These are phyloP conservation scores for Hedya salicella DNA, from an alignment of 2,888 invertebrate species.

Conservation along the genomic window DNA sequence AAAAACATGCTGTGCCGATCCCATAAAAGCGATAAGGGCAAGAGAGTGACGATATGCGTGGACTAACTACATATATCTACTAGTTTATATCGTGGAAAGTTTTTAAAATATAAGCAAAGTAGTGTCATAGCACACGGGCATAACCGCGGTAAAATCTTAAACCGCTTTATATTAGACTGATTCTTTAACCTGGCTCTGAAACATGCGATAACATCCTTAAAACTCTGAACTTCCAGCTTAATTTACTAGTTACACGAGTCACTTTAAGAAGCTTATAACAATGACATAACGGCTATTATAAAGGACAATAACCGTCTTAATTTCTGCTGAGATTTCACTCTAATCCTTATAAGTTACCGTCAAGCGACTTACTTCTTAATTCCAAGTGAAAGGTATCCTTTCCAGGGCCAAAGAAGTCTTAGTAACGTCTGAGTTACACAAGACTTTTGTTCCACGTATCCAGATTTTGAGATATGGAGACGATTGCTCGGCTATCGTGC, in stretches of 20 bases:
- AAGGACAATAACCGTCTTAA: constrained; percentile 7
- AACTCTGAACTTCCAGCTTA: not conserved
- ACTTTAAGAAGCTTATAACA: constrained; percentile 20
- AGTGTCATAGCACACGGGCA: no score
- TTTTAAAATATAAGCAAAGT: no score
- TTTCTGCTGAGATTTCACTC: constrained; percentile 29
- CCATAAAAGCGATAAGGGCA: no score
- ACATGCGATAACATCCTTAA: no score
- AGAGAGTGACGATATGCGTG: no score
- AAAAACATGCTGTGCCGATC: no score
- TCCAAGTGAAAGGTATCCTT: constrained; percentile 46
- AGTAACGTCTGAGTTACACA: constrained; percentile 52
- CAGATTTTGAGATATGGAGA: constrained; percentile 14
- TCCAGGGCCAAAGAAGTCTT: constrained; percentile 45
- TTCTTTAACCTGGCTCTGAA: no score
- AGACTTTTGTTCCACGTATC: constrained; percentile 23
- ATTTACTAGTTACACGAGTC: constrained; percentile 12
- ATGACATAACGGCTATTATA: constrained; percentile 25
- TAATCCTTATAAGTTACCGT: constrained; percentile 5
- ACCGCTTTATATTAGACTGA: no score
- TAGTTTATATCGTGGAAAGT: no score
- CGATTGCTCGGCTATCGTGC: constrained; percentile 4
- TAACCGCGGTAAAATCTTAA: no score
- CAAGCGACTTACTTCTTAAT: not conserved
- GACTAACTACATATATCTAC: no score